Percentiles rank a stretch among this genome's conserved stretches.
Conservation (phyloP, 2,888 invertebrate species). For the Tuta absoluta region DNA sequence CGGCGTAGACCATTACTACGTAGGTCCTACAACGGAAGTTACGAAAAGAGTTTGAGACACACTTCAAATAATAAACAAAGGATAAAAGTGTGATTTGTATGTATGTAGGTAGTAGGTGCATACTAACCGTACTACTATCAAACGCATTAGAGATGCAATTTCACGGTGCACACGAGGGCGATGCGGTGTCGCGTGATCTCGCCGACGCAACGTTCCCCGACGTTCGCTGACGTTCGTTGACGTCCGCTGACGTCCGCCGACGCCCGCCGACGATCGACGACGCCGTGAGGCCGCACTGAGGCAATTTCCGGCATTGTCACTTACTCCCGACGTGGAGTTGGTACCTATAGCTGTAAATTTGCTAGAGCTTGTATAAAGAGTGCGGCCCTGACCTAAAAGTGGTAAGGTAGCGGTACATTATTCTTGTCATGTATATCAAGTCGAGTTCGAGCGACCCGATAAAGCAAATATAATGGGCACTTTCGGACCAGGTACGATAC, state of each 20-base stretch:
- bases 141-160: constrained; percentile 32
- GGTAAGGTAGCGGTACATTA: too few relatives aligned
- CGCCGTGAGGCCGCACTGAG: constrained; percentile 30
- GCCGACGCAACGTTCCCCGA: constrained; percentile 24
- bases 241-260: constrained; percentile 17
- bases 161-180: constrained; percentile 22
- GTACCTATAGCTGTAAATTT: not conserved
- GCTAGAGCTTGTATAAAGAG: not conserved
- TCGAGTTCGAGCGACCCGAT: too few relatives aligned
- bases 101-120: too few relatives aligned
- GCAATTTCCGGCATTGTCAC: constrained; percentile 40
- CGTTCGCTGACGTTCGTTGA: constrained; percentile 10
- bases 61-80: too few relatives aligned
- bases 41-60: too few relatives aligned
- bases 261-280: constrained; percentile 28
- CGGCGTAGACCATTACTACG: too few relatives aligned
- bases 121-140: constrained; percentile 6
- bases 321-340: constrained; percentile 15
- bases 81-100: too few relatives aligned
- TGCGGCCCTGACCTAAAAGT: not conserved
- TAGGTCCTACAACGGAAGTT: too few relatives aligned
- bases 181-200: constrained; percentile 46
- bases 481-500: too few relatives aligned
- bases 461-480: too few relatives aligned
- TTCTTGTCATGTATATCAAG: too few relatives aligned